Evolutionary conservation across 2,888 invertebrate species (phyloP), one percentile per base, ranked within the genome.

Genomic region (Hemithea aestivaria): DNA sequence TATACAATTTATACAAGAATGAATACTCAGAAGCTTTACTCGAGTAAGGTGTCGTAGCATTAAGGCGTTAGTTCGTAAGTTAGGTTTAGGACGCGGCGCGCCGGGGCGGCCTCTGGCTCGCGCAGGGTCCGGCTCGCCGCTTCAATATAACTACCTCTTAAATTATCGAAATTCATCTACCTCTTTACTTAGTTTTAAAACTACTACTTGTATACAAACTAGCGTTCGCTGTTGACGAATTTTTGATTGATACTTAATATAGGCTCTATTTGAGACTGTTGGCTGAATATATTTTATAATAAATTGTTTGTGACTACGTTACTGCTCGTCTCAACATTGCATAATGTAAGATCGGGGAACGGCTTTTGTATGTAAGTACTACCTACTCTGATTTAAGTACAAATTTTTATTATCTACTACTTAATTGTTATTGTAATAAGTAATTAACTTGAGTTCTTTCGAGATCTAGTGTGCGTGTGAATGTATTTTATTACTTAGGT

Each of bases 11-110:
- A 80, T 83, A 84, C 81, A 83, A 73, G 77, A 84, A 78, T 73
- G 60, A 87, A 87, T 87, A 87, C 85, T 87, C 85, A 87, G 78
- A 85, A 85, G 85, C 85, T 87, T 85, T 84, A 85, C 84, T 83
- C 68, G 81, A 74, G 84, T 85, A 83, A 84, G 84, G 84, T 82
- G 75, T 78, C 58, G 48, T 82, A 78, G 71, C 45, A 39, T 33
- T 81, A 80, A 66, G 68, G 5, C 5, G 49, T 47, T 73, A 75
- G 65, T 43, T n/a, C n/a, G 40, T 81, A 80, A 69, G 56, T 51
- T 79, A 78, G 66, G 46, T 38, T 75, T 42, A 51, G 45, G 25
- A 36, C 23, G 48, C 49, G 61, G 71, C 71, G 78, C 73, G 75
- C 67, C 79, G 80, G 79, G 76, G 77, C 79, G 79, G 76, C 47